These are phyloP conservation scores for Drosophila kuntzei DNA, from an alignment of 2,888 invertebrate genomes.

Conservation along the genomic window DNA sequence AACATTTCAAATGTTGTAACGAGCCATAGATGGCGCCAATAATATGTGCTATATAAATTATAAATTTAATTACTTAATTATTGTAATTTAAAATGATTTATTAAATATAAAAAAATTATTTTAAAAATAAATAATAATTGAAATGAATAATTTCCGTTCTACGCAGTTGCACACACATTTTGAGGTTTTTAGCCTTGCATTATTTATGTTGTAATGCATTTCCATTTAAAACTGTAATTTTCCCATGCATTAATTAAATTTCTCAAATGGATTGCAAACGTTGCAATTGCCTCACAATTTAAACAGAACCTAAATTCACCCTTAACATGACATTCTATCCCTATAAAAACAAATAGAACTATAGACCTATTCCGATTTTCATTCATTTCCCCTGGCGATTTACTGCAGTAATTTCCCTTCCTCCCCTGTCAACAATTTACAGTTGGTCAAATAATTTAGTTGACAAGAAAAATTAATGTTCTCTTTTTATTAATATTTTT, in stretches of 20 bases:
- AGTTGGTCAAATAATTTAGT: neutral
- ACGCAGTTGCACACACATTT: neutral
- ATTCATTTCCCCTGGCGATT: conserved; percentile 47
- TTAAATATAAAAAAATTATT: neutral
- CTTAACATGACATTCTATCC: conserved; percentile 19
- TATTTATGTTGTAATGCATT: conserved; percentile 22
- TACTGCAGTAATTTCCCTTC: conserved; percentile 9
- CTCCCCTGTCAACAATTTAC: conserved; percentile 4
- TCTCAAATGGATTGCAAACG: conserved; percentile 52
- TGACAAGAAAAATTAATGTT: too few species aligned
- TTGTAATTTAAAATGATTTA: neutral
- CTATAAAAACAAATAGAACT: conserved; percentile 8
- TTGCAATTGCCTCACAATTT: conserved; percentile 35
- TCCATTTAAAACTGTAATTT: conserved; percentile 30
- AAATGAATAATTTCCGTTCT: neutral
- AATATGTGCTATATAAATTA: accelerated
- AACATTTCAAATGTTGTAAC: neutral
- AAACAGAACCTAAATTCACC: conserved; percentile 31
- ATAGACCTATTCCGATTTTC: conserved; percentile 3
- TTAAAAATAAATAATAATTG: neutral
- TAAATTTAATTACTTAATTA: neutral
- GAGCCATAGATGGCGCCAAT: conserved; percentile 33
- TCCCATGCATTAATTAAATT: conserved; percentile 43
- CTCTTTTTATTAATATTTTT: too few species aligned
- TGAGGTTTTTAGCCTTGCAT: neutral